Conservation (phyloP, 2,797 vertebrate genomes). For the Toxotes lorentzi region DNA sequence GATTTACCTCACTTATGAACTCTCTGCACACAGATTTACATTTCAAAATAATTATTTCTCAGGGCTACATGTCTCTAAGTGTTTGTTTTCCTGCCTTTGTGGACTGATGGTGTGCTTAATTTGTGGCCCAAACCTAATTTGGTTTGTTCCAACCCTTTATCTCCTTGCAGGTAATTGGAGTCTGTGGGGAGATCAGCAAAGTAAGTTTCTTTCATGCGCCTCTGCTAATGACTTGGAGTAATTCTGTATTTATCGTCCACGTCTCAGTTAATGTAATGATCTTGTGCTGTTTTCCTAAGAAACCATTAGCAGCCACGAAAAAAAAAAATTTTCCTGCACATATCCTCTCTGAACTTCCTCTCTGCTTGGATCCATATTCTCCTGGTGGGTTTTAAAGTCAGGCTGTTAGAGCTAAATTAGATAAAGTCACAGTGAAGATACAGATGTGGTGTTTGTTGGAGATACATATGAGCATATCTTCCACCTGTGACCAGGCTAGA, state of each 20-base stretch:
- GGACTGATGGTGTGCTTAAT: slow-evolving; percentile 30
- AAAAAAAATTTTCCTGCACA: slow-evolving; percentile 22
- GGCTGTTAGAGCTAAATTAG: slow-evolving; percentile 8
- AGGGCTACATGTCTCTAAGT: not conserved
- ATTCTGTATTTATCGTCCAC: slow-evolving; percentile 57
- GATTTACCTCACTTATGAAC: slow-evolving; percentile 7
- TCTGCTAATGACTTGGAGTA: slow-evolving; percentile 53
- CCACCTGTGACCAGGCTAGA: not conserved
- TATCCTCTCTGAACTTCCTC: slow-evolving; percentile 36
- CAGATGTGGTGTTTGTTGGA: not conserved
- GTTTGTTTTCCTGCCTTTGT: slow-evolving; percentile 49
- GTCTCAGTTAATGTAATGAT: slow-evolving; percentile 61
- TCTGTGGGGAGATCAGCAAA: slow-evolving; percentile 98
- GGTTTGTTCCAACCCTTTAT: slow-evolving; percentile 55
- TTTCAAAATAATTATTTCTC: slow-evolving; percentile 32
- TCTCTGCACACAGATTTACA: slow-evolving; percentile 36
- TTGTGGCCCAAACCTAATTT: slow-evolving; percentile 54
- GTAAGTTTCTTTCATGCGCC: slow-evolving; percentile 88
- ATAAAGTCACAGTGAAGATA: not conserved
- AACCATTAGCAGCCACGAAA: slow-evolving; percentile 41
- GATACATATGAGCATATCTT: not conserved
- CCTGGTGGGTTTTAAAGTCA: slow-evolving; percentile 13
- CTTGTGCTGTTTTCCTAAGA: slow-evolving; percentile 42
- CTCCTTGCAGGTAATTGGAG: slow-evolving; percentile 95
- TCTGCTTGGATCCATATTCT: slow-evolving; percentile 15